Percentiles rank a stretch among this genome's conserved stretches.
phyloP scores from a whole-genome alignment of 2,797 vertebrate species.

The Adelosebastes latens region DNA sequence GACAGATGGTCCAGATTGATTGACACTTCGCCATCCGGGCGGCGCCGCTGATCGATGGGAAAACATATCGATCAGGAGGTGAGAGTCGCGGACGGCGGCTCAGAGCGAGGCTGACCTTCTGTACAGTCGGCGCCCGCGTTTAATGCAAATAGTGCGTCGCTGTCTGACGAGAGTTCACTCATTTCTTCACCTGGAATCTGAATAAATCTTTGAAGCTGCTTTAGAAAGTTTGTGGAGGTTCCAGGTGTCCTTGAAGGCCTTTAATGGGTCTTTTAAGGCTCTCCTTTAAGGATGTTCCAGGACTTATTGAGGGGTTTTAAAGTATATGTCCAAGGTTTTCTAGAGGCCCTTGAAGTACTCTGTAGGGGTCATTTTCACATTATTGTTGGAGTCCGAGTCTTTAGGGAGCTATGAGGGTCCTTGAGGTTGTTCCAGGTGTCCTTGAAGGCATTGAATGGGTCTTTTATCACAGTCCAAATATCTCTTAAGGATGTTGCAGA shows the following conservation, averaged over 20 bases:
- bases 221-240: not conserved
- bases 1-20: conserved; percentile 44
- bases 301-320: not conserved
- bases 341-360: too few relatives aligned
- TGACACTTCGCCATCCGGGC: conserved; percentile 45
- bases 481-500: not conserved
- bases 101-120: conserved; percentile 39
- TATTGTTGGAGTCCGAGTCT: too few relatives aligned
- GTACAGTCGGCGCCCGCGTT: not conserved
- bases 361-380: not conserved
- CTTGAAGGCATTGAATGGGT: not conserved
- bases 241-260: conserved; percentile 1
- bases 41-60: conserved; percentile 27
- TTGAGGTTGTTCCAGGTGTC: not conserved
- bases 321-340: not conserved
- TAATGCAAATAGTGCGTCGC: not conserved
- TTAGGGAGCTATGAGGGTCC: not conserved
- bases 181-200: not conserved
- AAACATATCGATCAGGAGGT: conserved; percentile 60
- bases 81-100: not conserved
- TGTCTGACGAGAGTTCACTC: not conserved
- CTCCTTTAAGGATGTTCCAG: not conserved
- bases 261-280: not conserved
- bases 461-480: not conserved
- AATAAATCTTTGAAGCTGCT: not conserved